phyloP scores from a whole-genome alignment of 2,888 invertebrate genomes.

The Hemistola chrysoprasaria region DNA sequence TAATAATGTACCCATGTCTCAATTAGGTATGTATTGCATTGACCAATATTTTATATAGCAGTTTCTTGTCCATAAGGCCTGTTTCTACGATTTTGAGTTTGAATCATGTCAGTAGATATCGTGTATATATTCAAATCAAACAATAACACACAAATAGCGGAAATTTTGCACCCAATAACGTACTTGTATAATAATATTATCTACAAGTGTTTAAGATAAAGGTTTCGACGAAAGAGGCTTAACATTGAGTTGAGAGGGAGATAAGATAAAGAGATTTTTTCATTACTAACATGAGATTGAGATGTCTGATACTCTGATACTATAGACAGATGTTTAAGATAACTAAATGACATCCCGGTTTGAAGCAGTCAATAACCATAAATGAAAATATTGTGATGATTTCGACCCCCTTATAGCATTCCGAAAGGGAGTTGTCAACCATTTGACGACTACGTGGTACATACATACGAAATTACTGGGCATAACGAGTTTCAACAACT shows the following conservation, averaged over 20 bases:
- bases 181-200: slow-evolving; percentile 7
- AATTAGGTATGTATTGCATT: no score
- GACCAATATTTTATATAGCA: no score
- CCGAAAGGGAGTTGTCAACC: no score
- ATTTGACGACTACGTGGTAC: no score
- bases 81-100: no score
- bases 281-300: slow-evolving; percentile 32
- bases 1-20: no score
- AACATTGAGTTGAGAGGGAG: slow-evolving; percentile 19
- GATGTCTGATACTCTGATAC: slow-evolving; percentile 29
- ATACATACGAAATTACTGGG: no score
- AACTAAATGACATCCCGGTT: slow-evolving; percentile 10
- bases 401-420: no score
- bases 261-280: slow-evolving; percentile 34
- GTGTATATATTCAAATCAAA: not conserved
- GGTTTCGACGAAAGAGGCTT: slow-evolving; percentile 19
- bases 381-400: no score
- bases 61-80: no score
- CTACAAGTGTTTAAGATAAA: slow-evolving; percentile 24
- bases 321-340: slow-evolving; percentile 22
- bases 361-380: not conserved
- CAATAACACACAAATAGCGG: slow-evolving; percentile 10
- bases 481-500: no score
- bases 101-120: not conserved
- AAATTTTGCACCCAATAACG: slow-evolving; percentile 12